These are phyloP conservation scores for Pygmarrhopalites habei DNA, from an alignment of 1,140 invertebrate species.

Conservation along the genomic window DNA sequence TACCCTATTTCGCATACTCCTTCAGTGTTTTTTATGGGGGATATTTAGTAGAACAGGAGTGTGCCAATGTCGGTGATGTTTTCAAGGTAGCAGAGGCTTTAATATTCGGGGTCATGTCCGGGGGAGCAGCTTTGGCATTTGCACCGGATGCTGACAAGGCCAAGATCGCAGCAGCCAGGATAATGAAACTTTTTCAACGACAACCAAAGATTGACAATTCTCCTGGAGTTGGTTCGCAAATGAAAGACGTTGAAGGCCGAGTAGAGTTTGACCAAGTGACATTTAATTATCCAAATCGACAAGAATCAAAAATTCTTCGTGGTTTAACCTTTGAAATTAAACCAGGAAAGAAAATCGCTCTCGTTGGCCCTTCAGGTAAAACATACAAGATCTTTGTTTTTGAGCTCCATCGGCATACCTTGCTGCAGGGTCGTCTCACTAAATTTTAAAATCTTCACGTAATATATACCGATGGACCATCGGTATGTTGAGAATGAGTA, in stretches of 20 bases:
- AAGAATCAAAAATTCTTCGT: conserved; percentile 50
- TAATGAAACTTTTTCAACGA: conserved; percentile 18
- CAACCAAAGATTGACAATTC: conserved; percentile 38
- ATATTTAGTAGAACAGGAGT: conserved; percentile 45
- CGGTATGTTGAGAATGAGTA: conserved; percentile 1
- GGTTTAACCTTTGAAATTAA: conserved; percentile 49
- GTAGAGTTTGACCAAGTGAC: conserved; percentile 64
- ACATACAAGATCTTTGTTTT: conserved; percentile 40
- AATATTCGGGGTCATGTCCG: conserved; percentile 5
- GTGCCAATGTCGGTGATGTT: conserved; percentile 45
- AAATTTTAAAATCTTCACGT: background rate
- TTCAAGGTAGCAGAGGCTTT: conserved; percentile 40
- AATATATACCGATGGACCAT: background rate
- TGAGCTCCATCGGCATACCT: too few relatives aligned
- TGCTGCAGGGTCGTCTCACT: too few relatives aligned
- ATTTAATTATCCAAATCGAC: conserved; percentile 73
- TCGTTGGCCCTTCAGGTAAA: conserved; percentile 63
- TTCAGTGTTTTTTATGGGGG: conserved; percentile 51
- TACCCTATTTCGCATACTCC: conserved; percentile 51
- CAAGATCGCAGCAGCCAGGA: conserved; percentile 20
- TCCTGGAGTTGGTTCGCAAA: too few relatives aligned
- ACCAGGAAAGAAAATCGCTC: conserved; percentile 66
- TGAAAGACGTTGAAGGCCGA: conserved; percentile 55
- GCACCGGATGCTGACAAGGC: conserved; percentile 43
- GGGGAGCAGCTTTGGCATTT: conserved; percentile 11